These are phyloP conservation scores for Garrulus glandarius DNA, from an alignment of 2,797 vertebrate species.

Conservation along the genomic window DNA sequence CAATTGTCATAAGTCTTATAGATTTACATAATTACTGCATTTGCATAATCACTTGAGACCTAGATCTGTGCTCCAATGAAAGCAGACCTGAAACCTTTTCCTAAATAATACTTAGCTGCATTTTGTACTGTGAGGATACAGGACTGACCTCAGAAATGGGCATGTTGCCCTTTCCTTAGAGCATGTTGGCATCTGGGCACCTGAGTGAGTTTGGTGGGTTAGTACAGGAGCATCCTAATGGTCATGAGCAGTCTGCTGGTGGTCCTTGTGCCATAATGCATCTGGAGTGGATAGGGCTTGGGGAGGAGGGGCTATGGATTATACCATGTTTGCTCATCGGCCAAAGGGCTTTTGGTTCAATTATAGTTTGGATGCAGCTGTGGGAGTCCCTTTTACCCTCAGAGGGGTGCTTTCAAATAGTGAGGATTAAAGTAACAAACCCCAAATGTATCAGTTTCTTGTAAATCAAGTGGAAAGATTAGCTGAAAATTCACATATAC, in stretches of 20 bases:
- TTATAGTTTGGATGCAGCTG: not conserved
- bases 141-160: not conserved
- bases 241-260: not conserved
- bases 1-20: not conserved
- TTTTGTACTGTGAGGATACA: not conserved
- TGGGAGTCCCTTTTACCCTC: not conserved
- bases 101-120: not conserved
- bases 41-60: constrained; percentile 20
- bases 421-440: not conserved
- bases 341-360: not conserved
- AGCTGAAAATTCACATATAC: not conserved
- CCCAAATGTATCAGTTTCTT: not conserved
- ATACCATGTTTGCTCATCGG: not conserved
- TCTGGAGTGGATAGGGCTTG: not conserved
- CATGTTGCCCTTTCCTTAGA: not conserved
- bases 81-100: not conserved
- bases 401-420: not conserved
- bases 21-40: constrained; percentile 36
- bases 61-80: not conserved
- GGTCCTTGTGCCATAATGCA: not conserved
- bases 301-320: not conserved
- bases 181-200: not conserved
- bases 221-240: not conserved
- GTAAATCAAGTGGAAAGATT: not conserved
- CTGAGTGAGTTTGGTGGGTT: not conserved